A percentile compares a stretch with the other conserved stretches of the same genome.
Evolutionary conservation across 2,888 invertebrate species (phyloP).

Genomic region (Ecdyonurus torrentis): DNA sequence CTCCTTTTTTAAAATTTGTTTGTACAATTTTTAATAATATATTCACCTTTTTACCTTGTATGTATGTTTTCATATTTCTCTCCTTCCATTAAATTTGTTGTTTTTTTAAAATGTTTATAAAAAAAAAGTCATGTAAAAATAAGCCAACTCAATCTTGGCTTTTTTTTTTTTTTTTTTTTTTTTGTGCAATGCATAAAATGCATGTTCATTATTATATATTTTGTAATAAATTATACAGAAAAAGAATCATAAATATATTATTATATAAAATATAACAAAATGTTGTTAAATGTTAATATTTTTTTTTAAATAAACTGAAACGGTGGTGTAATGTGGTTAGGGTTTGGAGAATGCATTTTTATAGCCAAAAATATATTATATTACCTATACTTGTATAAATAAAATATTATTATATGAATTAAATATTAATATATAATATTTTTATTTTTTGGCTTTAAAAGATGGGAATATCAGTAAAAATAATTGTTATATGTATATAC

Average conservation of each 20-base stretch:
- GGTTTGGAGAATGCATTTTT: neutral
- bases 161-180: no score
- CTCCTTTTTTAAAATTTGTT: no score
- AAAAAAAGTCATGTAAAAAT: neutral
- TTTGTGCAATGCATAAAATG: neutral
- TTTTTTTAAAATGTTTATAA: neutral
- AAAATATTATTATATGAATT: no score
- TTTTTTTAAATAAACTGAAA: no score
- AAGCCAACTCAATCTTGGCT: no score
- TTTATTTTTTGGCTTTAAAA: neutral
- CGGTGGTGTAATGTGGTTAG: neutral
- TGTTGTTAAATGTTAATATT: neutral
- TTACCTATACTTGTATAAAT: no score
- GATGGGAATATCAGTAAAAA: no score
- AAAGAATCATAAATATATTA: neutral
- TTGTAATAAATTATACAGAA: neutral
- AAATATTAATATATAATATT: neutral
- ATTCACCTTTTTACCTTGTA: neutral
- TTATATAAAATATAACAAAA: no score
- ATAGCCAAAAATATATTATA: neutral
- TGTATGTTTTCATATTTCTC: neutral
- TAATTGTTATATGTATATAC: no score
- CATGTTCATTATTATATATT: neutral
- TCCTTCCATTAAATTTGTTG: no score
- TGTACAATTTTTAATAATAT: no score